Evolutionary conservation across 1,140 invertebrate genomes (phyloP).

Genomic region (Nasonia giraulti): DNA sequence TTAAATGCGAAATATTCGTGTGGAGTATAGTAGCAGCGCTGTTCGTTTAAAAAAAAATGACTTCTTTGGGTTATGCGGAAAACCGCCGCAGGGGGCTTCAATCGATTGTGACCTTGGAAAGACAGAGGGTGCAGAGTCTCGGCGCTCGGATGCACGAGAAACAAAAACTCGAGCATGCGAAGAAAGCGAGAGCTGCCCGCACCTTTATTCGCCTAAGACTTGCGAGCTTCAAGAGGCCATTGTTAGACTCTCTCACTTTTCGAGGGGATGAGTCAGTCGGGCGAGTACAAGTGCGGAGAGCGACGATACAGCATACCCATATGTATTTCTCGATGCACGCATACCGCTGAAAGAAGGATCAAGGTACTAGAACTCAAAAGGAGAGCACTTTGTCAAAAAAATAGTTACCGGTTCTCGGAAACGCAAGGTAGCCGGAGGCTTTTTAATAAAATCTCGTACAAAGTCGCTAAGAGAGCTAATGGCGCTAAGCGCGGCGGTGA

Average conservation of each 20-base stretch:
- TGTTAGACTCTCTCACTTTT: conserved; percentile 34
- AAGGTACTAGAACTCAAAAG: not conserved
- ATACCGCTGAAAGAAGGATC: no score
- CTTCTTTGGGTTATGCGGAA: conserved; percentile 15
- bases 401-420: not conserved
- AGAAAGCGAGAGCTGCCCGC: not conserved
- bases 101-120: conserved; percentile 30
- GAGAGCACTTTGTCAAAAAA: not conserved
- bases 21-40: no score
- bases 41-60: not conserved
- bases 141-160: not conserved
- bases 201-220: conserved; percentile 6
- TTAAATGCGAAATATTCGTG: no score
- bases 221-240: conserved; percentile 23
- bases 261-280: conserved; percentile 30
- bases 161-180: conserved; percentile 21
- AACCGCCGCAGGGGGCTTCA: not conserved
- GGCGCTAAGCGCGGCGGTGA: not conserved
- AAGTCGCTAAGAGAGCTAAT: not conserved
- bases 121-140: not conserved
- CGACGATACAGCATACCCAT: not conserved
- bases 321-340: no score
- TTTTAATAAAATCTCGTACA: not conserved
- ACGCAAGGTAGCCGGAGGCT: not conserved
- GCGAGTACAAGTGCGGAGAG: not conserved